Evolutionary conservation across 2,113 vertebrate genomes (phyloP), one percentile per base, ranked within the genome.

Genomic region (Trogon surrucura): DNA sequence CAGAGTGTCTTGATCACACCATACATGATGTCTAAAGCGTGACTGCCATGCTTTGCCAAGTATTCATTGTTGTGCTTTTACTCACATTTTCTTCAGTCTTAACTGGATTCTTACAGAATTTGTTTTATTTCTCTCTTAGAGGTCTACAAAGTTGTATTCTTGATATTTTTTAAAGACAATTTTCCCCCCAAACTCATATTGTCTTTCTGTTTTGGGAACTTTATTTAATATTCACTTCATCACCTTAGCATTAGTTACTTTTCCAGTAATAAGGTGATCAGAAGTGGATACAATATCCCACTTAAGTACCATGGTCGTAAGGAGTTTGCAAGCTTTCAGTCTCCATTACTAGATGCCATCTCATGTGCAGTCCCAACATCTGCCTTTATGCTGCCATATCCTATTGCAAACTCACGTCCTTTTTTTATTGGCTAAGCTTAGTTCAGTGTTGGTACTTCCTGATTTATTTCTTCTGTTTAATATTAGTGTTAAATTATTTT

Each of bases 401-500:
- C 1, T 87, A 6, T 57, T 87, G 61, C 73, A 95, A 79, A 69
- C 9, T 44, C 12, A 41, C 5, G n/a, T 71, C 36, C 16, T 57
- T 81, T 75, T 32, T 38, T 67, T 92, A 26, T 73, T 92, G 34
- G 21, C 32, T 91, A 73, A 78, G 25, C 27, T 80, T 84, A 81
- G 61, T 60, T 87, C 74, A 54, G 13, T 47, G 19, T 58, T 91
- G 22, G 20, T 62, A 21, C 11, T 91, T 92, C 36, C 86, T 60
- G 44, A 60, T 86, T 67, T 89, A 54, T 92, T 92, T 78, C 38
- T 91, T 88, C 53, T 86, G 30, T 69, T 91, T 67, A 61, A 22
- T 90, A 45, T 84, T 92, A 48, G 20, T 79, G 57, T 81, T 74
- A 60, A 78, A 84, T 90, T 92, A 36, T 84, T 95, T 95, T 87